These are phyloP conservation scores for Phaethornis superciliosus DNA, from an alignment of 2,113 vertebrate genomes.

Conservation along the genomic window DNA sequence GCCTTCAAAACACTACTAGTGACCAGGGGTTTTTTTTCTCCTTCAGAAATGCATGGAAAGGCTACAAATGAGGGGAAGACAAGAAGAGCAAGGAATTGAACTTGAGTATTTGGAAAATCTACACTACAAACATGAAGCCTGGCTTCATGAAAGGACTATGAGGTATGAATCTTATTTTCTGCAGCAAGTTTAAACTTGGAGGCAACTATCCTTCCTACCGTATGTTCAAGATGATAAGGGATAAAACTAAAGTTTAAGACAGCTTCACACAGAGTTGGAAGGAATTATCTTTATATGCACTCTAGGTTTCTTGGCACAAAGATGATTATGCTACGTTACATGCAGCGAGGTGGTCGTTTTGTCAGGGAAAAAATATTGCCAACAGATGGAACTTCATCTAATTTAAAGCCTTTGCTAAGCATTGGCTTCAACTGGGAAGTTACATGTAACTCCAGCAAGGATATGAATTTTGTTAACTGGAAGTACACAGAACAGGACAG, in stretches of 20 bases:
- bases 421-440: background rate
- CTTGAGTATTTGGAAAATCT: conserved; percentile 87
- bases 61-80: conserved; percentile 76
- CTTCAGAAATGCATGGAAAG: conserved; percentile 85
- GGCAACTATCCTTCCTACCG: background rate
- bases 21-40: conserved; percentile 11
- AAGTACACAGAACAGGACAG: background rate
- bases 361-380: background rate
- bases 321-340: background rate
- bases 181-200: background rate
- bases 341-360: background rate
- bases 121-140: conserved; percentile 85
- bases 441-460: background rate
- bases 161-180: conserved; percentile 65
- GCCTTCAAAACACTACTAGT: background rate
- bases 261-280: background rate
- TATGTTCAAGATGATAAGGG: background rate
- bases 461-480: background rate
- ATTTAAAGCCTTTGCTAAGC: background rate
- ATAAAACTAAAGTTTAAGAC: background rate
- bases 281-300: background rate
- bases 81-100: conserved; percentile 85
- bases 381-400: background rate
- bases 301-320: background rate
- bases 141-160: conserved; percentile 80